Percentiles rank a stretch among this genome's conserved stretches.
Conservation (phyloP, 2,113 vertebrate species). For the Globicephala melas region DNA sequence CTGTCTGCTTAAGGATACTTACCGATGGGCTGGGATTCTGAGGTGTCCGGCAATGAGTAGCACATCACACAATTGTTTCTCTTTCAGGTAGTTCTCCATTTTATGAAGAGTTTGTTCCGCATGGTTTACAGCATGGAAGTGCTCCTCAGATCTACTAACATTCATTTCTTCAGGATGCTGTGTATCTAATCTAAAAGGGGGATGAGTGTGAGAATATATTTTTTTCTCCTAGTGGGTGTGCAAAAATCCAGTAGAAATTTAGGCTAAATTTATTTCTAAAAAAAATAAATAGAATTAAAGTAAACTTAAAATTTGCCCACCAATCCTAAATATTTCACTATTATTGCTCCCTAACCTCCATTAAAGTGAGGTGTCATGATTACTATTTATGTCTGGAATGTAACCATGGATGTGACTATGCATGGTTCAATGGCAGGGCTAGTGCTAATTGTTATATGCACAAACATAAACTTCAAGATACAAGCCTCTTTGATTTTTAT, state of each 20-base stretch:
- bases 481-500: not conserved
- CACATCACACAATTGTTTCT: constrained; percentile 97
- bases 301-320: not conserved
- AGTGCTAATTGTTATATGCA: not conserved
- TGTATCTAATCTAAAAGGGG: constrained; percentile 82
- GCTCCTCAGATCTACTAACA: constrained; percentile 88
- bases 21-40: constrained; percentile 97
- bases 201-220: not conserved
- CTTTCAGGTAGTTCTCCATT: constrained; percentile 96
- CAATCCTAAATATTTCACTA: not conserved
- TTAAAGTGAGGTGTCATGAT: not conserved
- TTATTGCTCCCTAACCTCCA: not conserved
- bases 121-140: constrained; percentile 92
- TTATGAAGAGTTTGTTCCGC: constrained; percentile 95
- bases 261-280: not conserved
- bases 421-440: not conserved
- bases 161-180: constrained; percentile 85
- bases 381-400: not conserved
- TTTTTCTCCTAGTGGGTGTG: not conserved
- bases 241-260: not conserved
- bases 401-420: not conserved
- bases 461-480: not conserved
- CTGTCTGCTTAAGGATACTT: not conserved
- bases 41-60: constrained; percentile 93
- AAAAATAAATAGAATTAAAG: not conserved